Percentiles rank a stretch among this genome's conserved stretches.
phyloP scores from a whole-genome alignment of 2,888 invertebrate genomes.

The Nomada hirtipes region DNA sequence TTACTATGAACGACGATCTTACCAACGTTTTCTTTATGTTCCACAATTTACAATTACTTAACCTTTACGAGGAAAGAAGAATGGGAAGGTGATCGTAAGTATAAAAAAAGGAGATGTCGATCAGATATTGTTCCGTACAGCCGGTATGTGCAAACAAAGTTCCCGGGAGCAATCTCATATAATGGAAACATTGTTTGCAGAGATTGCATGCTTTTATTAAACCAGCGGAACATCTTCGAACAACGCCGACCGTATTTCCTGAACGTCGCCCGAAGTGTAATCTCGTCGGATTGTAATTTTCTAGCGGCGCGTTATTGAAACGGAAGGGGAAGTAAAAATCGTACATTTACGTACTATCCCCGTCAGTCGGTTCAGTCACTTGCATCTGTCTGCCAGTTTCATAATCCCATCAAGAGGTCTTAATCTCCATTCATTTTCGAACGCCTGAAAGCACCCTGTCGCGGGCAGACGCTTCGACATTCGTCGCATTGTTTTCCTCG shows the following conservation, averaged over 20 bases:
- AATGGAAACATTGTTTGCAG: not conserved
- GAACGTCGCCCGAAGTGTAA: conserved; percentile 3
- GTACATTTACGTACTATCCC: conserved; percentile 28
- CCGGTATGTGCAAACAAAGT: not conserved
- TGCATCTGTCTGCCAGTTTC: conserved; percentile 44
- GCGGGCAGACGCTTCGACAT: conserved; percentile 34
- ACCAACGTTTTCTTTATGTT: too few relatives aligned
- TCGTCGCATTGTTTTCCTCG: conserved; percentile 23
- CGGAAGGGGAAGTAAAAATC: conserved; percentile 31
- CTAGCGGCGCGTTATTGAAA: not conserved
- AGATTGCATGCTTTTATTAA: conserved; percentile 4
- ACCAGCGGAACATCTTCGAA: not conserved
- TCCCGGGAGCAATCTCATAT: not conserved
- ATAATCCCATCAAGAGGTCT: conserved; percentile 46
- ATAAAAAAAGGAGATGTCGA: not conserved
- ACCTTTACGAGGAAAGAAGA: not conserved
- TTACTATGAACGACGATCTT: too few relatives aligned
- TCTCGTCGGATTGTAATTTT: conserved; percentile 10
- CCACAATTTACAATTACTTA: not conserved
- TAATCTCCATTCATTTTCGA: conserved; percentile 49
- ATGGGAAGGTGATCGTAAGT: not conserved
- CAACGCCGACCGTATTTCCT: not conserved
- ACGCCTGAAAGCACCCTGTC: conserved; percentile 40
- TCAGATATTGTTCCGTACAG: not conserved
- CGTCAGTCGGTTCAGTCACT: conserved; percentile 26